These are phyloP conservation scores for Pipra filicauda DNA, from an alignment of 2,113 vertebrate species.

Conservation along the genomic window DNA sequence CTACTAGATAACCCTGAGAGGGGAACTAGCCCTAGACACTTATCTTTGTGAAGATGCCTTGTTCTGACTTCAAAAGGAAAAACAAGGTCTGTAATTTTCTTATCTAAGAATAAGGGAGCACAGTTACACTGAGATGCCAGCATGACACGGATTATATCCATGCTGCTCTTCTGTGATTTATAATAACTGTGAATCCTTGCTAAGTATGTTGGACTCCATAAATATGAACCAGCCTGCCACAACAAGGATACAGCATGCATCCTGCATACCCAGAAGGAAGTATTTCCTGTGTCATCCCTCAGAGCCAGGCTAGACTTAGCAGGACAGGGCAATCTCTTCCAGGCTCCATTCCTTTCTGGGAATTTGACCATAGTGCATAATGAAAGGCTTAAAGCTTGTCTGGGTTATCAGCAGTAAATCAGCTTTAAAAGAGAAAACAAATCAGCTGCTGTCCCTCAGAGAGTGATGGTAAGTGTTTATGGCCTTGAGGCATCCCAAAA, in stretches of 20 bases:
- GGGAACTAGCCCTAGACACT: not conserved
- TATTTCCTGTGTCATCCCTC: not conserved
- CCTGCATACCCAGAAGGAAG: not conserved
- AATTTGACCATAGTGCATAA: not conserved
- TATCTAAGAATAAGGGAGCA: conserved; percentile 5
- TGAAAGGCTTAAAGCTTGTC: not conserved
- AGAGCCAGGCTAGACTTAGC: not conserved
- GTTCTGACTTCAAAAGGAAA: conserved; percentile 26
- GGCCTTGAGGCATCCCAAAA: not conserved
- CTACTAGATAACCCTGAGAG: not conserved
- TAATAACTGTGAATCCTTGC: not conserved
- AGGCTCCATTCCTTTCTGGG: not conserved
- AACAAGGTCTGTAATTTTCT: not conserved
- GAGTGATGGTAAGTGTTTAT: not conserved
- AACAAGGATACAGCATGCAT: not conserved
- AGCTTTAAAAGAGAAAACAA: not conserved
- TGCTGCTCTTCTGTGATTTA: not conserved
- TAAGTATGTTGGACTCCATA: rapidly evolving
- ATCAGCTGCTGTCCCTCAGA: not conserved
- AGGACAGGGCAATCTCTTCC: not conserved
- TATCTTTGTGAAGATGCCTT: not conserved
- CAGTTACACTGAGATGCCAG: not conserved
- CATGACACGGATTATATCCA: not conserved
- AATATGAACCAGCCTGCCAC: not conserved
- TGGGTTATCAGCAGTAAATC: not conserved